Evolutionary conservation across 2,888 invertebrate species (phyloP).

Genomic region (Ochropleura plecta): DNA sequence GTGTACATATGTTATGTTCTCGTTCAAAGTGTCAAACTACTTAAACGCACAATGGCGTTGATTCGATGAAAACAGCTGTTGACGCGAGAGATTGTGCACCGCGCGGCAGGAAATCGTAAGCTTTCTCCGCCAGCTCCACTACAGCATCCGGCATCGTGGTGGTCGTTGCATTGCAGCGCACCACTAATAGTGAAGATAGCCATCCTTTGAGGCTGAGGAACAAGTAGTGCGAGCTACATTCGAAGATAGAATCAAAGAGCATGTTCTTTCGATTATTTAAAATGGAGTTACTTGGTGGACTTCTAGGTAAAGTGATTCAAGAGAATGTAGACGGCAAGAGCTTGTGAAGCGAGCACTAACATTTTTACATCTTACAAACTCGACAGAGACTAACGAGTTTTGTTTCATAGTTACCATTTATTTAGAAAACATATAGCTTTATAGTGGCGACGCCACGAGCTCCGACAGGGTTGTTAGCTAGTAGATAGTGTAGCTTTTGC

Average conservation of each 20-base stretch:
- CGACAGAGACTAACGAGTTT: background rate
- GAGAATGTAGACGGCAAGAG: no score
- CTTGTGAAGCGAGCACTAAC: no score
- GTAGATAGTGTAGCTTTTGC: no score
- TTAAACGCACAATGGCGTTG: background rate
- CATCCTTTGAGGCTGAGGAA: background rate
- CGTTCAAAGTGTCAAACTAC: background rate
- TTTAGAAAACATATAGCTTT: background rate
- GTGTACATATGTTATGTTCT: background rate
- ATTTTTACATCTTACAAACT: no score
- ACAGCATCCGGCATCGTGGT: background rate
- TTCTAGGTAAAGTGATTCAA: no score
- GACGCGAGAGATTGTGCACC: background rate
- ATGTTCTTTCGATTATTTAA: no score
- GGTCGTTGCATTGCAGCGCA: background rate
- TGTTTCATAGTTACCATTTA: conserved; percentile 6
- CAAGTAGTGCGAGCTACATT: background rate
- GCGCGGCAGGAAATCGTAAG: background rate
- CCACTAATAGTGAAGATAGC: background rate
- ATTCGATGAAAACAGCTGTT: background rate
- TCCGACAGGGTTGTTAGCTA: background rate
- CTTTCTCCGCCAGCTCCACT: background rate
- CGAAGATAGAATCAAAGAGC: no score
- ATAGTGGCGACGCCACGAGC: background rate
- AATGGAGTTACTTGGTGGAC: no score